Evolutionary conservation across 1,140 invertebrate species (phyloP).

Genomic region (Diploscapter pachys): DNA sequence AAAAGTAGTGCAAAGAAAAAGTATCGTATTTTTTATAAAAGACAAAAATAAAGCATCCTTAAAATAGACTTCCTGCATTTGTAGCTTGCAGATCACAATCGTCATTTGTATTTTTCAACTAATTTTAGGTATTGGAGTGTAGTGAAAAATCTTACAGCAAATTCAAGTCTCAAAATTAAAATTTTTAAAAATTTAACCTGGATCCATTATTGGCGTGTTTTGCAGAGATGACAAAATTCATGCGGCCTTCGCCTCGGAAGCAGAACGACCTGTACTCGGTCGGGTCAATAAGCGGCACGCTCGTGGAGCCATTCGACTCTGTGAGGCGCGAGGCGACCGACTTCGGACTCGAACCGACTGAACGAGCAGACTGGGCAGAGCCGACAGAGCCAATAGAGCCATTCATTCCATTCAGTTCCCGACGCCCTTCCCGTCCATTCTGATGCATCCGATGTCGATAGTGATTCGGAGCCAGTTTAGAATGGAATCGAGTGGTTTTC

Average conservation of each 20-base stretch:
- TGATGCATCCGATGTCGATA: too few species aligned
- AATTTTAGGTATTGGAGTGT: neutral
- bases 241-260: slow-evolving; percentile 53
- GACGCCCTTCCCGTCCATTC: too few species aligned
- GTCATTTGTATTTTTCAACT: neutral
- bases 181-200: slow-evolving; percentile 46
- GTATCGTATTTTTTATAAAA: neutral
- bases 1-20: too few species aligned
- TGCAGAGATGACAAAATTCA: slow-evolving; percentile 56
- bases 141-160: neutral
- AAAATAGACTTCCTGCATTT: neutral
- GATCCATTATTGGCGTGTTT: slow-evolving; percentile 40
- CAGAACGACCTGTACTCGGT: slow-evolving; percentile 47
- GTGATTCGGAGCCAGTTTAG: too few species aligned
- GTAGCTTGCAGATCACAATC: neutral
- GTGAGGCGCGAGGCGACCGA: too few species aligned
- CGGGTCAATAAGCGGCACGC: slow-evolving; percentile 33
- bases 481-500: too few species aligned
- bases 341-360: too few species aligned
- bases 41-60: neutral
- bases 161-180: slow-evolving; percentile 9
- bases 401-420: too few species aligned
- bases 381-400: too few species aligned
- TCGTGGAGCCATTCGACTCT: too few species aligned
- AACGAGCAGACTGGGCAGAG: too few species aligned